Base-by-base conservation (phyloP, 2,888 invertebrate species). In the Pherbina coryleti region DNA sequence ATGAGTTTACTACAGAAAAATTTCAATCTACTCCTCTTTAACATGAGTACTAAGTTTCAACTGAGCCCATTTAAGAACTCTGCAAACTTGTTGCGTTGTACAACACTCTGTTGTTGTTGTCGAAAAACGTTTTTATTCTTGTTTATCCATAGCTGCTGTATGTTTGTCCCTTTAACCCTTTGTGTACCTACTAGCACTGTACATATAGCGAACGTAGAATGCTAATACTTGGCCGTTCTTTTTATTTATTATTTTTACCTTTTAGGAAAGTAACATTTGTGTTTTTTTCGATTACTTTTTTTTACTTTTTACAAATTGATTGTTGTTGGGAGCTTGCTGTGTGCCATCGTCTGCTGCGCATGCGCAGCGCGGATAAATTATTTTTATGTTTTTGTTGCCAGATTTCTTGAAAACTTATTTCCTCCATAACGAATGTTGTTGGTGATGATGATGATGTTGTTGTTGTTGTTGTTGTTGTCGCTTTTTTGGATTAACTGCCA, bases 301-400 rank as follows among this genome's bases (percentile, higher is more conserved):
- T 19, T 67, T 17, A 19, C 7, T 25, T 70, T 70, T 70, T 28
- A 70, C 55, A 31, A 55, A 55, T 55, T 55, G 53, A 44, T 34
- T 53, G 28, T 55, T 51, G 70, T 70, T 69, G 69, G 69, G n/a
- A 34, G 64, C 34, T 22, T 70, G 70, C 53, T 67, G 44, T 44
- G 19, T 5, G 57, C 28, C 25, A 44, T 64, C 51, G 49, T 44
- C 19, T 25, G 31, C 31, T 72, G 72, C 72, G 31, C 72, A 72
- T 57, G 72, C 57, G 72, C 72, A 72, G 72, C 34, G 5, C 14
- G 25, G 7, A 25, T 57, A 72, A 37, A 55, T 34, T 72, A 37
- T 72, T 69, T 69, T 69, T 60, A 14, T 28, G 51, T 57, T 57
- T 60, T 60, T 57, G 55, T 37, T 57, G 72, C 31, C 34, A 25